Evolutionary conservation across 1,140 invertebrate species (phyloP).

Genomic region (Drosophila kepulauana): DNA sequence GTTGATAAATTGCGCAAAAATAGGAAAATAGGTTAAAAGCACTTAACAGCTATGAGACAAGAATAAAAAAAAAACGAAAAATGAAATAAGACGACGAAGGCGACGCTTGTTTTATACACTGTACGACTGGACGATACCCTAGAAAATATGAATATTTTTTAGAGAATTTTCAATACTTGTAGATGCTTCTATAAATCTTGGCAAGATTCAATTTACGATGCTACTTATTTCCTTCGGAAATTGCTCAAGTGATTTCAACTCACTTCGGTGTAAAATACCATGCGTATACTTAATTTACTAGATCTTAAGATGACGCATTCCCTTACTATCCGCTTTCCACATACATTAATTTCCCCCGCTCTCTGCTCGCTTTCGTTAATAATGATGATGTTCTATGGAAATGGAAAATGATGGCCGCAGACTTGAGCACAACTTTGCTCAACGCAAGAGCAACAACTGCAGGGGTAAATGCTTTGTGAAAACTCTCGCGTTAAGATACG

Average conservation of each 20-base stretch:
- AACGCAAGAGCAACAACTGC: background rate
- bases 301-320: background rate
- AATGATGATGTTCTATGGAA: conserved; percentile 8
- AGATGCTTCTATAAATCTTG: too few species aligned
- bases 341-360: too few species aligned
- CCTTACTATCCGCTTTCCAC: too few species aligned
- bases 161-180: background rate
- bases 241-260: too few species aligned
- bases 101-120: too few species aligned
- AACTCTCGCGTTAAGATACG: conserved; percentile 34
- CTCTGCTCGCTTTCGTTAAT: conserved; percentile 5
- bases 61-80: conserved; percentile 17
- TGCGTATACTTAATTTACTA: conserved; percentile 1
- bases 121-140: conserved; percentile 12
- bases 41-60: conserved; percentile 48
- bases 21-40: conserved; percentile 79
- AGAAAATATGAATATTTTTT: background rate
- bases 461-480: conserved; percentile 11
- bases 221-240: too few species aligned
- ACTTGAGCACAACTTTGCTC: conserved; percentile 12
- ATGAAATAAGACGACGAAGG: conserved; percentile 6
- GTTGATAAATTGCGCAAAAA: conserved; percentile 77
- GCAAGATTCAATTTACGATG: too few species aligned
- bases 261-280: background rate
- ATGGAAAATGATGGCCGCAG: conserved; percentile 21